Percentiles rank a stretch among this genome's conserved stretches.
Conservation (phyloP, 2,797 vertebrate genomes). For the Pseudopleuronectes americanus region DNA sequence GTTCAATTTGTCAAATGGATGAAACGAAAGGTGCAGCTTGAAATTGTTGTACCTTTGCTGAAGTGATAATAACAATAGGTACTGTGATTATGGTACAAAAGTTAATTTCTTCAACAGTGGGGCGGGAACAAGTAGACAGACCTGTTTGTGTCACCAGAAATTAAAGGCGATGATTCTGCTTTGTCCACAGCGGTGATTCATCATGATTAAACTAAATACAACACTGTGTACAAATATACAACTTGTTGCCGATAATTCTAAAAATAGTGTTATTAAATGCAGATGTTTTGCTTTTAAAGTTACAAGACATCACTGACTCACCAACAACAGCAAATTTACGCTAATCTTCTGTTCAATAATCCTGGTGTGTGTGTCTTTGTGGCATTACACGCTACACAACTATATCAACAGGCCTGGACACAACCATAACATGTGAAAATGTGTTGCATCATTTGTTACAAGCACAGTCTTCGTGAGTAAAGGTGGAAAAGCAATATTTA, state of each 20-base stretch:
- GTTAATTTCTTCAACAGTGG: too few species aligned
- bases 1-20: too few species aligned
- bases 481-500: too few species aligned
- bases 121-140: neutral
- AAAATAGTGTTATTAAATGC: neutral
- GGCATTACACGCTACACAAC: neutral
- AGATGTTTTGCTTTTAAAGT: neutral
- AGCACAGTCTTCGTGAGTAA: too few species aligned
- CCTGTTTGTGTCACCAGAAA: constrained; percentile 15
- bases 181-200: constrained; percentile 26
- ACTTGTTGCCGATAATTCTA: constrained; percentile 4
- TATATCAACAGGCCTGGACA: too few species aligned
- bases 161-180: neutral
- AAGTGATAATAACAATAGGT: too few species aligned
- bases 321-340: neutral
- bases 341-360: neutral
- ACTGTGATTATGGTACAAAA: too few species aligned
- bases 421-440: too few species aligned
- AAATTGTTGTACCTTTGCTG: too few species aligned
- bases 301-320: neutral
- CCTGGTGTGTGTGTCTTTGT: neutral
- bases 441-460: too few species aligned
- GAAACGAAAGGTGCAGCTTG: too few species aligned
- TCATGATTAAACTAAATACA: neutral
- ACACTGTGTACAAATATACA: constrained; percentile 5